These are phyloP conservation scores for Parnassius glacialis DNA, from an alignment of 2,888 invertebrate genomes.

Conservation along the genomic window DNA sequence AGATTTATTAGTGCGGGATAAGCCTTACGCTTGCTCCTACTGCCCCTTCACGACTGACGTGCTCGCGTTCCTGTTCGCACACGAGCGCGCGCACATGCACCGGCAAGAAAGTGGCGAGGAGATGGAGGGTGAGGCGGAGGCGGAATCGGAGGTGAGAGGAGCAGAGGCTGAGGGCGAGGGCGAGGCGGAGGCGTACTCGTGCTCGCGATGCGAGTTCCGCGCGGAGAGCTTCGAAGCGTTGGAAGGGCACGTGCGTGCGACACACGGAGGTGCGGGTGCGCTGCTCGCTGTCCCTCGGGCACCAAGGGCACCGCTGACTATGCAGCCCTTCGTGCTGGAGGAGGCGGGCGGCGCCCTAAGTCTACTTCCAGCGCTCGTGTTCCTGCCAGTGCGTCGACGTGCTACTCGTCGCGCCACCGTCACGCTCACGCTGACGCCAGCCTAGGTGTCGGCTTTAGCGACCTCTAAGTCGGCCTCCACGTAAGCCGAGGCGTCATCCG, in stretches of 20 bases:
- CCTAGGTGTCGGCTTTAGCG: conserved; percentile 76
- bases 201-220: conserved; percentile 73
- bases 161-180: conserved; percentile 51
- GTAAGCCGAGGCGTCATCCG: conserved; percentile 29
- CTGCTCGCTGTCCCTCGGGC: conserved; percentile 79
- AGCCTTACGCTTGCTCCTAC: conserved; percentile 93
- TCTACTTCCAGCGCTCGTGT: conserved; percentile 95
- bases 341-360: conserved; percentile 80
- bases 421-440: conserved; percentile 96
- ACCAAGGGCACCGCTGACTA: conserved; percentile 84
- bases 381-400: conserved; percentile 94
- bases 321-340: conserved; percentile 96
- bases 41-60: conserved; percentile 95
- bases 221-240: conserved; percentile 72
- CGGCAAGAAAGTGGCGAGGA: conserved; percentile 45
- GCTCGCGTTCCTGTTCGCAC: conserved; percentile 94
- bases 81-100: conserved; percentile 90
- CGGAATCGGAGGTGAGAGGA: conserved; percentile 67
- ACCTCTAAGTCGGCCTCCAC: conserved; percentile 89
- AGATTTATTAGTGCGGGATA: conserved; percentile 80
- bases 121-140: conserved; percentile 40
- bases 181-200: conserved; percentile 64
- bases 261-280: conserved; percentile 75
- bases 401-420: conserved; percentile 92
- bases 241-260: conserved; percentile 73